Evolutionary conservation across 1,140 invertebrate species (phyloP).

Genomic region (Lordiphosa clarofinis): DNA sequence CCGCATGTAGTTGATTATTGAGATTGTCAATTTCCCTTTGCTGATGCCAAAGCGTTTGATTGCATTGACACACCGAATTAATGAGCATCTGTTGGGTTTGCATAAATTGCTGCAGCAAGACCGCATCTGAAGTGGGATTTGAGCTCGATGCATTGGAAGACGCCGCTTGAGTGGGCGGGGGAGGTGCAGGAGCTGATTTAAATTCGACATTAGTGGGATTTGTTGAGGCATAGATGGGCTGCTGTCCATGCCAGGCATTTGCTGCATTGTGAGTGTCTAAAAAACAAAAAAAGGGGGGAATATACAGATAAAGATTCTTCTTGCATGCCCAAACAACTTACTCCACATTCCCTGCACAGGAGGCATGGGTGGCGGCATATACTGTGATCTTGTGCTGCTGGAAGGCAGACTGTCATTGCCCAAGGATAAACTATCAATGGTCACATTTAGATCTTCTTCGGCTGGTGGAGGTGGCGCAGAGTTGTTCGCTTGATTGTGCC

Average conservation of each 20-base stretch:
- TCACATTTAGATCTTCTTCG: slow-evolving; percentile 56
- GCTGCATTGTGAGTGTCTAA: slow-evolving; percentile 38
- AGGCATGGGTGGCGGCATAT: slow-evolving; percentile 74
- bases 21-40: slow-evolving; percentile 82
- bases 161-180: slow-evolving; percentile 12
- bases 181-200: slow-evolving; percentile 11
- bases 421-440: slow-evolving; percentile 59
- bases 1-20: slow-evolving; percentile 66
- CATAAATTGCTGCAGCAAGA: slow-evolving; percentile 81
- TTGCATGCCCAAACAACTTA: slow-evolving; percentile 34
- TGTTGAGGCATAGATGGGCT: slow-evolving; percentile 37
- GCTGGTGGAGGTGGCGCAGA: slow-evolving; percentile 8
- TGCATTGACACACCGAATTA: slow-evolving; percentile 83
- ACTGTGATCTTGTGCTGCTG: slow-evolving; percentile 70
- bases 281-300: background rate
- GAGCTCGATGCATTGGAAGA: slow-evolving; percentile 50
- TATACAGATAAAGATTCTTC: background rate
- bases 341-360: slow-evolving; percentile 65
- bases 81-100: slow-evolving; percentile 84
- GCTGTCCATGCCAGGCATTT: slow-evolving; percentile 44
- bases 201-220: slow-evolving; percentile 16
- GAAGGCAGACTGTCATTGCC: slow-evolving; percentile 74
- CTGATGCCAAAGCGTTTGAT: slow-evolving; percentile 83
- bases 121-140: slow-evolving; percentile 46
- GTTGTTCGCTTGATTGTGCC: slow-evolving; percentile 18